These are phyloP conservation scores for Microctonus aethiopoides DNA, from an alignment of 2,888 invertebrate genomes.

Conservation along the genomic window DNA sequence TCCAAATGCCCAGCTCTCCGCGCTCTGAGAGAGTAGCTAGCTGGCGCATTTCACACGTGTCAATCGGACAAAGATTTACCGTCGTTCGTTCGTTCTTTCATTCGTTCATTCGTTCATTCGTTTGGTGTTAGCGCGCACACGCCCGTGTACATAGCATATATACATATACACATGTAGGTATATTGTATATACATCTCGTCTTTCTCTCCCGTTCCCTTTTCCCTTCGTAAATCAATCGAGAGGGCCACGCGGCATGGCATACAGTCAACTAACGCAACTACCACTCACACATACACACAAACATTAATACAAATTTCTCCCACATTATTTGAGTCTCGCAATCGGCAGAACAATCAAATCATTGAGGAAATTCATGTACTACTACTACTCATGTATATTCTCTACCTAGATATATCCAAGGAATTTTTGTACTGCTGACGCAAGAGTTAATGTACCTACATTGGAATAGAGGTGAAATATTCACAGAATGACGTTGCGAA, in stretches of 20 bases:
- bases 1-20: constrained; percentile 15
- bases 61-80: constrained; percentile 62
- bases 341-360: constrained; percentile 14
- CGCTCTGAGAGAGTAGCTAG: constrained; percentile 48
- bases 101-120: constrained; percentile 21
- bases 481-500: constrained; percentile 13
- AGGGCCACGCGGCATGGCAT: constrained; percentile 23
- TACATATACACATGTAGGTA: constrained; percentile 8
- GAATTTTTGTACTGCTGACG: constrained; percentile 17
- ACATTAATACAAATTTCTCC: neutral
- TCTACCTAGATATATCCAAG: neutral
- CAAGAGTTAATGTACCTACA: neutral
- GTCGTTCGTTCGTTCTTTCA: no score
- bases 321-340: neutral
- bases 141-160: neutral
- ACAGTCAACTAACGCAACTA: neutral
- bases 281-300: neutral
- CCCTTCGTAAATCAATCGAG: constrained; percentile 58
- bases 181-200: constrained; percentile 40
- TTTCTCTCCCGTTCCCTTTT: constrained; percentile 41
- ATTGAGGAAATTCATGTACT: constrained; percentile 1
- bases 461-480: neutral
- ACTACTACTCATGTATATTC: neutral
- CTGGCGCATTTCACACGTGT: constrained; percentile 64
- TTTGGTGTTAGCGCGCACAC: constrained; percentile 2